Conservation (phyloP, 2,888 invertebrate genomes). For the Rutpela maculata region DNA sequence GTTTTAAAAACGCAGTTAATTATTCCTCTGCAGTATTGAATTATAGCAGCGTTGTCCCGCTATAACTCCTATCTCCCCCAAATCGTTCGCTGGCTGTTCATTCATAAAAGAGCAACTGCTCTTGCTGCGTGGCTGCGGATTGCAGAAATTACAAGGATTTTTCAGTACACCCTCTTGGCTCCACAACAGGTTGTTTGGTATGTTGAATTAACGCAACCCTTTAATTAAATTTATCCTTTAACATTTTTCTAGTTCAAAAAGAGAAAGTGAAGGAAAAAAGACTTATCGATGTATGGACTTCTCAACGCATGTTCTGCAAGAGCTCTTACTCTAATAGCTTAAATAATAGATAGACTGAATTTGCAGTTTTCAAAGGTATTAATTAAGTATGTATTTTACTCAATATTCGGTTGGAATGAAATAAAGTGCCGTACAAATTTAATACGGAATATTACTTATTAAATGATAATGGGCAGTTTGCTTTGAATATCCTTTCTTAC, state of each 20-base stretch:
- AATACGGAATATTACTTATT: no score
- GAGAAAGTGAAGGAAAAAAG: conserved; percentile 13
- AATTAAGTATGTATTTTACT: no score
- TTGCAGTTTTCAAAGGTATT: no score
- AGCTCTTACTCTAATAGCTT: background rate
- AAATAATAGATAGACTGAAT: no score
- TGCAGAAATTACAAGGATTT: conserved; percentile 30
- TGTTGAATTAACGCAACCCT: background rate
- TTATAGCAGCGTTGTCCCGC: background rate
- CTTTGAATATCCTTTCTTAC: no score
- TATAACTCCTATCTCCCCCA: conserved; percentile 19
- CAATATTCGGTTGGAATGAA: no score
- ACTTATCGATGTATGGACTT: background rate
- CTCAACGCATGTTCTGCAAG: background rate
- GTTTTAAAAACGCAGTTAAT: no score
- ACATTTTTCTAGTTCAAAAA: background rate
- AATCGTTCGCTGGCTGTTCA: background rate
- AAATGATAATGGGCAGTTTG: no score
- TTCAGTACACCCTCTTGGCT: conserved; percentile 29
- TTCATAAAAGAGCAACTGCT: conserved; percentile 27
- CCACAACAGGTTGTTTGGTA: conserved; percentile 34
- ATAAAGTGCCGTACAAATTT: no score
- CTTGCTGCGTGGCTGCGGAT: conserved; percentile 19
- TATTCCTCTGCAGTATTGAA: no score
- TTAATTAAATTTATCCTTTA: conserved; percentile 21